A percentile compares a stretch with the other conserved stretches of the same genome.
Conservation (phyloP, 1,140 invertebrate genomes). For the Odontomachus brunneus region DNA sequence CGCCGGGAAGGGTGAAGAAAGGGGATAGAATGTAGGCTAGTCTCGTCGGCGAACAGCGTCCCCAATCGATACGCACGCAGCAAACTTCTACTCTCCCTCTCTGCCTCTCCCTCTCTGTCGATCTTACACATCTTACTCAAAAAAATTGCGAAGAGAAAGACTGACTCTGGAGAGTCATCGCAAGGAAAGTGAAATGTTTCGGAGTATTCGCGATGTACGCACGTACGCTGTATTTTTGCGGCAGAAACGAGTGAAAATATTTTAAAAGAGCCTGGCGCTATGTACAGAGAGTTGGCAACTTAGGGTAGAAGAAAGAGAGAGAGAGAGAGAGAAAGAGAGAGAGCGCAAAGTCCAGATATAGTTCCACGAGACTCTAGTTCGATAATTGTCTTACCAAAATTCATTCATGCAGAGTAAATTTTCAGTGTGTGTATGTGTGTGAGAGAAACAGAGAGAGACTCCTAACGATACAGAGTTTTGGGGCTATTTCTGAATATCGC, state of each 20-base stretch:
- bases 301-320: no score
- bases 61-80: conserved; percentile 83
- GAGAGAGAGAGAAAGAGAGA: no score
- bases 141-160: not conserved
- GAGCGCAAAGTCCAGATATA: no score
- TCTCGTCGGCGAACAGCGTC: conserved; percentile 82
- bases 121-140: no score
- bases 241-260: no score
- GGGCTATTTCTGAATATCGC: not conserved
- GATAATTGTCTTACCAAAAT: not conserved
- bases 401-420: not conserved
- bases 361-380: not conserved
- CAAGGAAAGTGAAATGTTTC: no score
- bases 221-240: no score
- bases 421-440: not conserved
- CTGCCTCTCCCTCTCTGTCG: not conserved
- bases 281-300: no score
- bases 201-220: no score
- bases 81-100: conserved; percentile 58
- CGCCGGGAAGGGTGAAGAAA: conserved; percentile 67
- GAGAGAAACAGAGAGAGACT: not conserved
- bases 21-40: conserved; percentile 81
- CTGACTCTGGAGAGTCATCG: no score
- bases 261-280: no score
- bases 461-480: not conserved